Base-by-base conservation (phyloP, 2,113 vertebrate genomes). In the Menidia beryllina region DNA sequence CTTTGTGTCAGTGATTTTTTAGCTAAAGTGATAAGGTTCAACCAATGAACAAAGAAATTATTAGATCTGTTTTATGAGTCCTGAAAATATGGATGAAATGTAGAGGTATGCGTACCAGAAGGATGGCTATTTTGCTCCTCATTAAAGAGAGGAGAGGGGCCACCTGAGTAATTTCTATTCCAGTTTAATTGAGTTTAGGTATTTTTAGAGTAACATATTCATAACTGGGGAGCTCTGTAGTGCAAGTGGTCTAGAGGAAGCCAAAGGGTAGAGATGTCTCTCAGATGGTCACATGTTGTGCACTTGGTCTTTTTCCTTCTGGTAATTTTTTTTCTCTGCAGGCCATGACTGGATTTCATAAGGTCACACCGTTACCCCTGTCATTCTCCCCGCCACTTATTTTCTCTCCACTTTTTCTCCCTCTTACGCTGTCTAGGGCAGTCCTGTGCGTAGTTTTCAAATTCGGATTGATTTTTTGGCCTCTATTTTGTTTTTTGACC, bases 321-420 rank as follows among this genome's bases (percentile, higher is more conserved):
- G 85, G 72, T 83, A 54, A 75, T 91, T 83, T 83, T 59, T 81
- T 73, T 34, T 34, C 89, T 67, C 84, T 81, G 84, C 86, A 81
- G 84, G 86, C 79, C 74, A 85, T 65, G 78, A 74, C 74, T 75
- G 66, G 62, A 59, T 79, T 83, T 72, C 54, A 78, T 83, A 87
- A 87, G 89, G 86, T 86, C 79, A 82, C 77, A 86, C 83, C 70
- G 76, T 83, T 85, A 81, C 66, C 49, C 26, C 58, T 68, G 47
- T 83, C 79, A 83, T 47, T 62, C 72, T 26, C 53, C 55, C 56
- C 48, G 11, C 47, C 79, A 62, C 67, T 71, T 62, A 50, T 58
- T 39, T 27, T 41, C 25, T 27, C 49, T 45, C 48, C 39, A 49
- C 36, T 63, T 78, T 68, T 68, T 20, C 66, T 54, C 59, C 58